A percentile compares a stretch with the other conserved stretches of the same genome.
Conservation (phyloP, 2,888 invertebrate genomes). For the Himalopsyche tibetana region DNA sequence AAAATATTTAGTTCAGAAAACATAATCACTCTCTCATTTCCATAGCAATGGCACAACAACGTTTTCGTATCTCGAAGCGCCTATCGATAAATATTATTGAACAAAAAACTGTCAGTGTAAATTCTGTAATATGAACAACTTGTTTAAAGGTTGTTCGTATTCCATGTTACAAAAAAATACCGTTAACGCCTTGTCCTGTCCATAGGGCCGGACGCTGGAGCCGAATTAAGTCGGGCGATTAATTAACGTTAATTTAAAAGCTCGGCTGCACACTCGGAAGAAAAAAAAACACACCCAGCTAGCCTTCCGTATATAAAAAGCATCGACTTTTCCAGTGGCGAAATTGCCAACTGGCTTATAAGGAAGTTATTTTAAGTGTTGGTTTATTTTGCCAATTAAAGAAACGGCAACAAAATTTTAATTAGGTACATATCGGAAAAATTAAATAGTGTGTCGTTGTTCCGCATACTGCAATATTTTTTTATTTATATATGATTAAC, state of each 20-base stretch:
- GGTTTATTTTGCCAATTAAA: constrained; percentile 14
- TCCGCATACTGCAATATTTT: too few species aligned
- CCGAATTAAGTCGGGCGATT: constrained; percentile 40
- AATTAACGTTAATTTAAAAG: constrained; percentile 46
- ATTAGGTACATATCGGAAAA: background rate
- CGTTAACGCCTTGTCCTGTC: constrained; percentile 14
- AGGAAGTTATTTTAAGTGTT: constrained; percentile 15
- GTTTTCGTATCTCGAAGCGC: too few species aligned
- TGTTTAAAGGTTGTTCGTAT: background rate
- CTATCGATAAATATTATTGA: background rate
- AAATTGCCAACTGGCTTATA: constrained; percentile 9
- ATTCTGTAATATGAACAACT: background rate
- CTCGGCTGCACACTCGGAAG: background rate
- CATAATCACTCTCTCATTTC: too few species aligned
- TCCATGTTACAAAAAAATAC: background rate
- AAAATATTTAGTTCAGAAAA: too few species aligned
- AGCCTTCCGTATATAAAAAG: constrained; percentile 12
- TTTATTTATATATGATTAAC: too few species aligned
- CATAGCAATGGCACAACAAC: too few species aligned
- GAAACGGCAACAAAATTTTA: background rate
- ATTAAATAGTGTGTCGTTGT: too few species aligned
- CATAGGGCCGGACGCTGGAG: constrained; percentile 32
- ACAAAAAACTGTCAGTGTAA: background rate
- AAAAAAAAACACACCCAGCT: constrained; percentile 1
- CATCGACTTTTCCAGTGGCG: background rate